Evolutionary conservation across 2,113 vertebrate genomes (phyloP), one percentile per base, ranked within the genome.

Genomic region (Labrus mixtus): DNA sequence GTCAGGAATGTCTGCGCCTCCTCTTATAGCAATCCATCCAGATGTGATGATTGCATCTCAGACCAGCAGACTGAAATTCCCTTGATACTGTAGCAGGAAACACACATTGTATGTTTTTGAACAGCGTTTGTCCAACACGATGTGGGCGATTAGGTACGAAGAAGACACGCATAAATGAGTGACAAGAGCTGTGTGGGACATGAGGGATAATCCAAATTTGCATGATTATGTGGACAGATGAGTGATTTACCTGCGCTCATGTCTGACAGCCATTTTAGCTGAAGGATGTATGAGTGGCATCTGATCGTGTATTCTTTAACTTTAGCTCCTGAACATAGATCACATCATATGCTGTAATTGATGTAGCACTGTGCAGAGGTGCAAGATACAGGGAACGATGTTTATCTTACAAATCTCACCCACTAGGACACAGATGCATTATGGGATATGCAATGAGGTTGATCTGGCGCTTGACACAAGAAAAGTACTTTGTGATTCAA

Each of bases 191-290:
- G 78, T 62, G 73, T 33, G 56, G 54, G 80, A 90, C 89, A 82
- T 89, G 83, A 93, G 82, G 73, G 81, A 85, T 93, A 87, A 90
- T 81, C 25, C 72, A 78, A 73, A 94, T 94, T 92, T 94, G 87
- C 92, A 93, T 93, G 91, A 94, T 93, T 93, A 91, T 87, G 82
- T 78, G 73, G 87, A 91, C 90, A 93, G 89, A 88, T 93, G 92
- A 93, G 87, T 89, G 91, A 94, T 93, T 93, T 92, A 89, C 90
- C 81, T 91, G 85, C 36, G 68, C 84, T 82, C 71, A 45, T 78
- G 88, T 84, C 79, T 93, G 90, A 93, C 91, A 94, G 90, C 82
- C 80, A 46, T 84, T 90, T 89, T 86, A 76, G 77, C 88, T 84
- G 83, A 85, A 84, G 81, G 86, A 86, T 82, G 68, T 64, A 72